Conservation (phyloP, 2,797 vertebrate genomes). For the Chaunax sp. region DNA sequence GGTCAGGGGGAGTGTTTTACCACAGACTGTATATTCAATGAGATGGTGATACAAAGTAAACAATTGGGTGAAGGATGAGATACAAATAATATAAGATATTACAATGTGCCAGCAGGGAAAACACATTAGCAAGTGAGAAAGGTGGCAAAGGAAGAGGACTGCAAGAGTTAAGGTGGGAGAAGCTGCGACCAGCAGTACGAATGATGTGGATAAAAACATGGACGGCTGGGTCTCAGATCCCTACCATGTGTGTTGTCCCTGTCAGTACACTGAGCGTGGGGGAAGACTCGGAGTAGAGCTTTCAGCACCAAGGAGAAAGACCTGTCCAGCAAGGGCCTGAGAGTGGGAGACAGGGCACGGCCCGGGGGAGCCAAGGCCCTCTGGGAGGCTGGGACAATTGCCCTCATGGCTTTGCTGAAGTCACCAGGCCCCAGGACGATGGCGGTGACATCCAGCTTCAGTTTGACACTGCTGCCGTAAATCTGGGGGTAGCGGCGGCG, state of each 20-base stretch:
- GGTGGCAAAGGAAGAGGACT: slow-evolving; percentile 7
- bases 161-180: slow-evolving; percentile 10
- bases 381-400: slow-evolving; percentile 96
- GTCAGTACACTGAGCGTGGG: slow-evolving; percentile 92
- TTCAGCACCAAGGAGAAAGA: slow-evolving; percentile 88
- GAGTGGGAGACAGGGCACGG: slow-evolving; percentile 89
- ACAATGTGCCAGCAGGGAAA: slow-evolving; percentile 25
- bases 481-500: slow-evolving; percentile 98
- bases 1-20: slow-evolving; percentile 25
- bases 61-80: slow-evolving; percentile 31
- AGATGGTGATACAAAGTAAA: slow-evolving; percentile 25
- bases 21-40: slow-evolving; percentile 22
- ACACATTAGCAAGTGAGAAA: slow-evolving; percentile 31
- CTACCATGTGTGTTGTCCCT: slow-evolving; percentile 90
- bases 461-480: slow-evolving; percentile 95
- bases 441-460: slow-evolving; percentile 93
- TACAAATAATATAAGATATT: slow-evolving; percentile 25
- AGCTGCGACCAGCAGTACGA: slow-evolving; percentile 4
- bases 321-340: slow-evolving; percentile 91
- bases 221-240: background rate
- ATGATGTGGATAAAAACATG: background rate
- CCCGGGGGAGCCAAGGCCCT: slow-evolving; percentile 92
- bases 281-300: slow-evolving; percentile 94
- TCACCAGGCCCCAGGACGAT: slow-evolving; percentile 93
- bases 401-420: slow-evolving; percentile 94